phyloP scores from a whole-genome alignment of 2,888 invertebrate species.

The Hemicrepidius hirtus region DNA sequence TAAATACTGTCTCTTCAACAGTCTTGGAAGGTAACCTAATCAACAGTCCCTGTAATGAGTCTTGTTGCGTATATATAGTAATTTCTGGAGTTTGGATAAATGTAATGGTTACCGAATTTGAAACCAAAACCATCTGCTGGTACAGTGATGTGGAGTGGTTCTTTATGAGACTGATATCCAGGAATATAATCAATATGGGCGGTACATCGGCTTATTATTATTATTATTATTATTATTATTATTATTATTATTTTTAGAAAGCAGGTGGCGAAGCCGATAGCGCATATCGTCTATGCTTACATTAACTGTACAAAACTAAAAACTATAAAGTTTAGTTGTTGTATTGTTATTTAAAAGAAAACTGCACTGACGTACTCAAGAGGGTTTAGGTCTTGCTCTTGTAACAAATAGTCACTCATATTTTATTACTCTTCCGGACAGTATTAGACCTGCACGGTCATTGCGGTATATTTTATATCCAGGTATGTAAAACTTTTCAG shows the following conservation, averaged over 20 bases:
- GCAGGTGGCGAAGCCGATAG: neutral
- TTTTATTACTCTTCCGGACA: neutral
- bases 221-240: neutral
- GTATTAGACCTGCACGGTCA: too few species aligned
- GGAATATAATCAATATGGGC: constrained; percentile 1
- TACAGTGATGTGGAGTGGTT: neutral
- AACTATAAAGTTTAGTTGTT: too few species aligned
- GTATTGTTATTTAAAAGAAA: neutral
- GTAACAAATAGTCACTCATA: too few species aligned
- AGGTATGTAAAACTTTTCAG: neutral
- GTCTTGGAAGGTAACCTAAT: too few species aligned
- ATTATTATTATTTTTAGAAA: neutral
- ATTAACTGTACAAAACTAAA: too few species aligned
- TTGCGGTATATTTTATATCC: neutral
- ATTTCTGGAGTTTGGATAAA: neutral
- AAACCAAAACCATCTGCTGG: neutral
- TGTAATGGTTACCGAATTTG: too few species aligned
- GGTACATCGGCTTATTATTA: neutral
- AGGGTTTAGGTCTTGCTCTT: neutral
- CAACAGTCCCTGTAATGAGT: neutral
- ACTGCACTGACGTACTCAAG: neutral
- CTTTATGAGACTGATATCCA: neutral
- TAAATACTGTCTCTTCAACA: too few species aligned
- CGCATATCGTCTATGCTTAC: neutral
- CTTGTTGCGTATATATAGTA: neutral